Evolutionary conservation across 2,113 vertebrate species (phyloP).

Genomic region (Brienomyrus longianalis): DNA sequence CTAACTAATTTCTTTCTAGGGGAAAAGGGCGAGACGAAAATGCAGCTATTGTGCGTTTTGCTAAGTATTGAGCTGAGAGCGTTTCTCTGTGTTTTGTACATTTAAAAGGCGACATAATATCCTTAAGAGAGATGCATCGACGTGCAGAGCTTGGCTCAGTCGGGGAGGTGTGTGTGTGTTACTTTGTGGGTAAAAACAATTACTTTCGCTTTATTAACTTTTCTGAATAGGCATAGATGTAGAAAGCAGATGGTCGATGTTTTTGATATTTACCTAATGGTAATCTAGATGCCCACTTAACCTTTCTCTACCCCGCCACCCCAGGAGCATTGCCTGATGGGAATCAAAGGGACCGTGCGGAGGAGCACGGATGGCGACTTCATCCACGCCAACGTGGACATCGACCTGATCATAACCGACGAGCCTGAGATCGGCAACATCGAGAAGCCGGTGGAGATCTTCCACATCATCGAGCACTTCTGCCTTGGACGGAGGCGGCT

Average conservation of each 20-base stretch:
- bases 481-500: constrained; percentile 86
- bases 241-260: constrained; percentile 4
- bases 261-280: background rate
- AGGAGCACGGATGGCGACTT: constrained; percentile 92
- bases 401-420: constrained; percentile 95
- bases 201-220: constrained; percentile 11
- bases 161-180: background rate
- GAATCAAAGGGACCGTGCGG: constrained; percentile 91
- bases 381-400: constrained; percentile 96
- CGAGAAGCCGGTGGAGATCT: constrained; percentile 96
- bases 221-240: background rate
- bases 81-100: background rate
- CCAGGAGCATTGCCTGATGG: constrained; percentile 97
- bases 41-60: background rate
- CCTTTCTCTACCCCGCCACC: background rate
- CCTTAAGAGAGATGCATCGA: background rate
- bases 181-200: background rate
- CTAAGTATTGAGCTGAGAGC: background rate
- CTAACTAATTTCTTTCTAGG: constrained; percentile 15
- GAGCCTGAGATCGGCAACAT: constrained; percentile 96
- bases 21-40: background rate
- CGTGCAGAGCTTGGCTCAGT: background rate
- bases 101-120: constrained; percentile 13
- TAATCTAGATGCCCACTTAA: background rate
- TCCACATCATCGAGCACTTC: constrained; percentile 97